A percentile compares a stretch with the other conserved stretches of the same genome.
These are phyloP conservation scores for Diogma glabrata DNA, from an alignment of 2,888 invertebrate species.

Conservation along the genomic window DNA sequence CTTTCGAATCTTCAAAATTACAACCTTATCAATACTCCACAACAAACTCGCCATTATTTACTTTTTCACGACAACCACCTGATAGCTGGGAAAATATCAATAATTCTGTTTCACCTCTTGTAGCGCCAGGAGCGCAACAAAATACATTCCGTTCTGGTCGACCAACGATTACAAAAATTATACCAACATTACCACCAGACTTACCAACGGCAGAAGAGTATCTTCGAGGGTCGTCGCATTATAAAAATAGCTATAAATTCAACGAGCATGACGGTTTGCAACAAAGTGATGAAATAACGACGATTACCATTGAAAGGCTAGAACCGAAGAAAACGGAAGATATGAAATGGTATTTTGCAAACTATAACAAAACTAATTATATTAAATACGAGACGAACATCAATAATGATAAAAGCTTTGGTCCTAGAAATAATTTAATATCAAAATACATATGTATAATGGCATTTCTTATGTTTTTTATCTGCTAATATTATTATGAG, in stretches of 20 bases:
- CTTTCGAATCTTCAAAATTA: not conserved
- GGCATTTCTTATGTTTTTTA: too few relatives aligned
- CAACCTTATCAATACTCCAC: constrained; percentile 1
- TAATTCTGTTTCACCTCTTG: constrained; percentile 46
- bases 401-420: too few relatives aligned
- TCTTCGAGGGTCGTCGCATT: constrained; percentile 25
- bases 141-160: constrained; percentile 36
- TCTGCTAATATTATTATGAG: too few relatives aligned
- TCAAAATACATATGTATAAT: too few relatives aligned
- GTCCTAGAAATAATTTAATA: too few relatives aligned
- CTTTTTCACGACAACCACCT: not conserved
- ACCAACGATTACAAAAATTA: constrained; percentile 50
- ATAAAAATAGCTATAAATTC: not conserved
- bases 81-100: constrained; percentile 13
- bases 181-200: constrained; percentile 28
- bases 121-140: constrained; percentile 48
- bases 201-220: constrained; percentile 35
- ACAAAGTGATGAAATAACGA: not conserved
- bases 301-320: constrained; percentile 24
- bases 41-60: too few relatives aligned
- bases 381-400: not conserved
- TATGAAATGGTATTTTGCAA: constrained; percentile 78
- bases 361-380: constrained; percentile 45
- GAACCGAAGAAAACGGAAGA: constrained; percentile 40
- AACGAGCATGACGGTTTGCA: constrained; percentile 3